Conservation (phyloP, 2,888 invertebrate species). For the Hecatera dysodea region DNA sequence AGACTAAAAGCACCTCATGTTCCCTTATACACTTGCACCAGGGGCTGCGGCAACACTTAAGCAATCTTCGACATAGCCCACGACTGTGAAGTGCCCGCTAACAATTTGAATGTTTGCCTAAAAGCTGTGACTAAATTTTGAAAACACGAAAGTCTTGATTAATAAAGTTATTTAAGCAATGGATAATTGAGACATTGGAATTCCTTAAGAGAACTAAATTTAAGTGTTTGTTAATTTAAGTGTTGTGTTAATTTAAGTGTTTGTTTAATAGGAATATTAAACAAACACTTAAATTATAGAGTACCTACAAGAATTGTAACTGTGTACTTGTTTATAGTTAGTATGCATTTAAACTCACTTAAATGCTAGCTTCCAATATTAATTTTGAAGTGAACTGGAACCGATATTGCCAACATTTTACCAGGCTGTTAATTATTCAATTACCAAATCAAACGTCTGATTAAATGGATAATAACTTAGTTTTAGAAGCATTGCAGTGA, state of each 20-base stretch:
- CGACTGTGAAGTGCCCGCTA: too few species aligned
- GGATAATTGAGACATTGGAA: neutral
- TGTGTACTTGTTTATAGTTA: neutral
- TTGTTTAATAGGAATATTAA: too few species aligned
- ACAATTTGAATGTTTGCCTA: neutral
- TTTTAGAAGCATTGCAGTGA: constrained; percentile 36
- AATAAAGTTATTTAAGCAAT: neutral
- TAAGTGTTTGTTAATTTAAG: too few species aligned
- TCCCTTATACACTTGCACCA: too few species aligned
- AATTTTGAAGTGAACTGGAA: constrained; percentile 20
- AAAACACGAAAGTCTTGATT: neutral
- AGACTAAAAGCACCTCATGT: too few species aligned
- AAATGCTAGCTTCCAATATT: constrained; percentile 28
- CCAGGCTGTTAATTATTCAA: constrained; percentile 47
- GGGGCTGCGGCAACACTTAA: too few species aligned
- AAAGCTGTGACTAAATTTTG: neutral
- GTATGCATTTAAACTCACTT: constrained; percentile 23
- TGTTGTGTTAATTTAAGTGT: too few species aligned
- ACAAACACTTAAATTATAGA: constrained; percentile 20
- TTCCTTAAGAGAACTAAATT: constrained; percentile 6
- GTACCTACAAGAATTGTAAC: neutral
- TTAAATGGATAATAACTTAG: constrained; percentile 45
- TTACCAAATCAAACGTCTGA: constrained; percentile 51
- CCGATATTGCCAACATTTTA: constrained; percentile 31
- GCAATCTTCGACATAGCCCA: too few species aligned